Evolutionary conservation across 1,140 invertebrate genomes (phyloP).

Genomic region (Berghia stephanieae): DNA sequence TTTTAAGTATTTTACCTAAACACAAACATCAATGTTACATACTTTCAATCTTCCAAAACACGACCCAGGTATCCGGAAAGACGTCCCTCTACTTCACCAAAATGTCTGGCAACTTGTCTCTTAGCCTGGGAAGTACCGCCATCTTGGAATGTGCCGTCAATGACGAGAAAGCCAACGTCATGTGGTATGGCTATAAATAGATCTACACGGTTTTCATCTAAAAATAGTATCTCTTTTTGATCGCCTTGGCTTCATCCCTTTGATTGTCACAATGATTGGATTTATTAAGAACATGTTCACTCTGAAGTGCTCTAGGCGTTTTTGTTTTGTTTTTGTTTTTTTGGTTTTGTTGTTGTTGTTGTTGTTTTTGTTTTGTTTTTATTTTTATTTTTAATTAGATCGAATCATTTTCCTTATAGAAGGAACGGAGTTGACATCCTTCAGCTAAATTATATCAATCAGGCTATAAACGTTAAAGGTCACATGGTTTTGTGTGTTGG

Average conservation of each 20-base stretch:
- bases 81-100: constrained; percentile 36
- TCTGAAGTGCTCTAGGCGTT: background rate
- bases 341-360: background rate
- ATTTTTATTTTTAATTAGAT: background rate
- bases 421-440: too few relatives aligned
- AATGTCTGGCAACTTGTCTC: constrained; percentile 35
- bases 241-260: too few relatives aligned
- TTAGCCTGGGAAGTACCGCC: constrained; percentile 35
- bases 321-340: background rate
- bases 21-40: too few relatives aligned
- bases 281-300: too few relatives aligned
- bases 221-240: background rate
- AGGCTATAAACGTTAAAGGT: too few relatives aligned
- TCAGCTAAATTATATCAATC: too few relatives aligned
- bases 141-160: constrained; percentile 39
- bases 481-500: too few relatives aligned
- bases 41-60: background rate
- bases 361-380: background rate
- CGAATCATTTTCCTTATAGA: too few relatives aligned
- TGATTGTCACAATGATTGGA: too few relatives aligned
- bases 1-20: background rate
- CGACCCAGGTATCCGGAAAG: constrained; percentile 18
- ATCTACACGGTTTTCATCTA: background rate
- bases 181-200: too few relatives aligned
- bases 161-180: constrained; percentile 32